A percentile compares a stretch with the other conserved stretches of the same genome.
These are phyloP conservation scores for Fragum whitleyi DNA, from an alignment of 2,888 invertebrate species.

Conservation along the genomic window DNA sequence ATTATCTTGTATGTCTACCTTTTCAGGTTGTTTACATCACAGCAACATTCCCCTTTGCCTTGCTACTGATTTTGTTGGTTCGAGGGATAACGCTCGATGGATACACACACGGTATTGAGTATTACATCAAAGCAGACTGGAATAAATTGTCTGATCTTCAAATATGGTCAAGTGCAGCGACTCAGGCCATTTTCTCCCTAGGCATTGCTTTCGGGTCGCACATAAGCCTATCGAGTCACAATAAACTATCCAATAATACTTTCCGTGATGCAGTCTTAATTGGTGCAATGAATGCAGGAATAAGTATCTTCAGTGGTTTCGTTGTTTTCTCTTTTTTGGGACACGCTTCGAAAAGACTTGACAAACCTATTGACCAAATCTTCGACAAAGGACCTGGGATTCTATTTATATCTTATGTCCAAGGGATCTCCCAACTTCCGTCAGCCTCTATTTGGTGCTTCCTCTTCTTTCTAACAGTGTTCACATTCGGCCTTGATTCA, in stretches of 20 bases:
- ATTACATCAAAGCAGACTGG: conserved; percentile 38
- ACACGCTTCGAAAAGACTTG: no score
- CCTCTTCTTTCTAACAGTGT: conserved; percentile 48
- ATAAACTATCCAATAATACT: conserved; percentile 34
- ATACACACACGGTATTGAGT: conserved; percentile 31
- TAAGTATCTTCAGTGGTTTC: conserved; percentile 45
- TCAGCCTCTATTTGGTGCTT: conserved; percentile 48
- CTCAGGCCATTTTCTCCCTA: conserved; percentile 43
- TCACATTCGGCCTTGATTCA: conserved; percentile 47
- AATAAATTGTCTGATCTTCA: conserved; percentile 25
- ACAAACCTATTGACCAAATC: conserved; percentile 33
- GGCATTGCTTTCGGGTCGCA: conserved; percentile 40
- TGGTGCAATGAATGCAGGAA: conserved; percentile 41
- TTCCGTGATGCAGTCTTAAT: no score
- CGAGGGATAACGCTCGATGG: conserved; percentile 36
- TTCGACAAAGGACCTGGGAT: conserved; percentile 45
- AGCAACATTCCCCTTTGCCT: conserved; percentile 28
- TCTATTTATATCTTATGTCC: conserved; percentile 50
- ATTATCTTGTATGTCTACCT: no score
- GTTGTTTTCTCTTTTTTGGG: conserved; percentile 45
- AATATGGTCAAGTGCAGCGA: conserved; percentile 48
- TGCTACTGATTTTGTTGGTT: conserved; percentile 42
- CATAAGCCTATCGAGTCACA: conserved; percentile 40
- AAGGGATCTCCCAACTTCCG: conserved; percentile 41
- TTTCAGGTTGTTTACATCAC: no score